A percentile compares a stretch with the other conserved stretches of the same genome.
These are phyloP conservation scores for Bryconaethiops microstoma DNA, from an alignment of 2,797 vertebrate genomes.

Conservation along the genomic window DNA sequence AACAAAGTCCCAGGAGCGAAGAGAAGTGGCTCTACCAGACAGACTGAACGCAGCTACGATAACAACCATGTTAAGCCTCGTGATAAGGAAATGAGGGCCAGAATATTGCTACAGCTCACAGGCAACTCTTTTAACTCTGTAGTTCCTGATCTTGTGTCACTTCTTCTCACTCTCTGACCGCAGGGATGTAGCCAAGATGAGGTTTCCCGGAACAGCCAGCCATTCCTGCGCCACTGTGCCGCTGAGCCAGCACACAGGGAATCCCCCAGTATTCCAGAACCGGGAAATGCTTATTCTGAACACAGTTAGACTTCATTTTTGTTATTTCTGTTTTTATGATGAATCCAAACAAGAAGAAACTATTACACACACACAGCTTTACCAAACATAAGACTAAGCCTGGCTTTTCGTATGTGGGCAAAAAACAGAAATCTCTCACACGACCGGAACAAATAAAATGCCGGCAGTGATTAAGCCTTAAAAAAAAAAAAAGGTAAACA, in stretches of 20 bases:
- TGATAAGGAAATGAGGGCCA: slow-evolving; percentile 22
- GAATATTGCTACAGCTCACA: background rate
- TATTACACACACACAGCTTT: background rate
- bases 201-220: slow-evolving; percentile 49
- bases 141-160: background rate
- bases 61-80: background rate
- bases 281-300: slow-evolving; percentile 31
- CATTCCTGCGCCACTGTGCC: background rate
- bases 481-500: background rate
- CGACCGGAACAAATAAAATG: background rate
- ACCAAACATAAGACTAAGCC: background rate
- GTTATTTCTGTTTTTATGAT: background rate
- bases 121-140: background rate
- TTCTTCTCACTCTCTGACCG: slow-evolving; percentile 15
- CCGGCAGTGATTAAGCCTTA: background rate
- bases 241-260: slow-evolving; percentile 56
- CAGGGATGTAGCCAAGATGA: slow-evolving; percentile 24
- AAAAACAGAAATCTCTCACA: background rate
- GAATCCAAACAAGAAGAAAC: background rate
- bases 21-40: background rate
- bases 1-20: slow-evolving; percentile 10
- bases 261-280: slow-evolving; percentile 55
- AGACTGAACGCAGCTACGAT: background rate
- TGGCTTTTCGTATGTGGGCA: background rate
- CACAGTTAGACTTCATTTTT: background rate